Evolutionary conservation across 1,140 invertebrate genomes (phyloP).

Genomic region (Saccostrea glomerata): DNA sequence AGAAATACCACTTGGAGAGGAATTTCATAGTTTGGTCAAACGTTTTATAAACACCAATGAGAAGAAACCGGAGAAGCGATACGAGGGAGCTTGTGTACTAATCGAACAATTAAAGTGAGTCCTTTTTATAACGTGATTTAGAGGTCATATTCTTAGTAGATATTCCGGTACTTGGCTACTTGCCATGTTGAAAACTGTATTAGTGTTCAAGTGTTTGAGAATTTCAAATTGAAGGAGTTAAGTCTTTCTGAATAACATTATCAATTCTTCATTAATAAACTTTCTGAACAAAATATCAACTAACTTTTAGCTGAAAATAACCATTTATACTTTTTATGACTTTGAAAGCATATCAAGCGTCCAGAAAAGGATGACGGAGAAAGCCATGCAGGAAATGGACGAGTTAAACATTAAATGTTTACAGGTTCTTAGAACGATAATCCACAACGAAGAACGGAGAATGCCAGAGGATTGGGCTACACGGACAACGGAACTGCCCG

Average conservation of each 20-base stretch:
- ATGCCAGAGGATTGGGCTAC: conserved; percentile 76
- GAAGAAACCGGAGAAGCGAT: conserved; percentile 72
- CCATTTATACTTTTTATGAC: too few relatives aligned
- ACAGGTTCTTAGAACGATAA: conserved; percentile 75
- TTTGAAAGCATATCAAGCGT: conserved; percentile 68
- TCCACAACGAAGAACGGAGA: conserved; percentile 78
- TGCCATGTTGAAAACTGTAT: too few relatives aligned
- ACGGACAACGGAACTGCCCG: conserved; percentile 70
- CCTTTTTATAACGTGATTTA: not conserved
- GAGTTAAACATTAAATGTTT: conserved; percentile 78
- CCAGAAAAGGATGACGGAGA: conserved; percentile 68
- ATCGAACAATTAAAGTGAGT: conserved; percentile 76
- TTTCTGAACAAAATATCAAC: too few relatives aligned
- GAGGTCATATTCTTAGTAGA: too few relatives aligned
- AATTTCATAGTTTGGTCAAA: conserved; percentile 75
- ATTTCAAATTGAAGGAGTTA: too few relatives aligned
- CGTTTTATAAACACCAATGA: conserved; percentile 73
- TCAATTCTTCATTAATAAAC: too few relatives aligned
- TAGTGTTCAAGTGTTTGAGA: too few relatives aligned
- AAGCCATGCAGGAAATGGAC: conserved; percentile 74
- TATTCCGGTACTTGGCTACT: too few relatives aligned
- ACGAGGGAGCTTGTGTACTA: conserved; percentile 67
- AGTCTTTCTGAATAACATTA: too few relatives aligned
- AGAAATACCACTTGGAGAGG: conserved; percentile 76
- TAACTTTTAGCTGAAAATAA: too few relatives aligned